Evolutionary conservation across 2,888 invertebrate species (phyloP), one percentile per base, ranked within the genome.

Genomic region (Ceramica pisi): DNA sequence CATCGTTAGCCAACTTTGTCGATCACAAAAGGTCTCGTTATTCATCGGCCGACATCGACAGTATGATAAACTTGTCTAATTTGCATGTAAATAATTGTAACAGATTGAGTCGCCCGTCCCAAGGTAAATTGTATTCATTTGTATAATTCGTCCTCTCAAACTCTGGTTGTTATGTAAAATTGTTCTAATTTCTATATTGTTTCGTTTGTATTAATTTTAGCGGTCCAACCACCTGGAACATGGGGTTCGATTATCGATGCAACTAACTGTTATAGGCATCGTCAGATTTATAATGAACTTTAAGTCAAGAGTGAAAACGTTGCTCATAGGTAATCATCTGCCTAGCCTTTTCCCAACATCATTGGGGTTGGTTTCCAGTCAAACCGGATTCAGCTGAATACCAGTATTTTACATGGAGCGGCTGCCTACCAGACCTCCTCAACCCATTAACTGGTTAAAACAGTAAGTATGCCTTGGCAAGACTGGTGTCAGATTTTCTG

Each of bases 81-180:
- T 93, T 94, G 90, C 93, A 94, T 94, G 90, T 91, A 94, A 94
- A 94, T 94, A 94, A 93, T 92, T 91, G 92, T 91, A 93, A 91
- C 93, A 93, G 92, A 93, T 93, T 93, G 93, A 89, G 88, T 87
- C 83, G 86, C 83, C 86, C 88, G 86, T 89, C 88, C 82, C 82
- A 85, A 88, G 86, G 86, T 88, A 90, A 91, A 92, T 91, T 90
- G 91, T 90, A 90, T 91, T 92, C 90, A 92, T 93, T 93, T 92
- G 92, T 92, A 90, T 91, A 91, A 85, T 85, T 85, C 90, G 89
- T 91, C 88, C 85, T 83, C 79, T 65, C 68, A 82, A 79, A 75
- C 66, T 75, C 46, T 14, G 68, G 56, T 89, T 89, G 90, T 90
- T 87, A 90, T 87, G 87, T 84, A 83, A 88, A 88, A 88, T 86